Conservation (phyloP, 1,140 invertebrate species). For the Pinna nobilis region DNA sequence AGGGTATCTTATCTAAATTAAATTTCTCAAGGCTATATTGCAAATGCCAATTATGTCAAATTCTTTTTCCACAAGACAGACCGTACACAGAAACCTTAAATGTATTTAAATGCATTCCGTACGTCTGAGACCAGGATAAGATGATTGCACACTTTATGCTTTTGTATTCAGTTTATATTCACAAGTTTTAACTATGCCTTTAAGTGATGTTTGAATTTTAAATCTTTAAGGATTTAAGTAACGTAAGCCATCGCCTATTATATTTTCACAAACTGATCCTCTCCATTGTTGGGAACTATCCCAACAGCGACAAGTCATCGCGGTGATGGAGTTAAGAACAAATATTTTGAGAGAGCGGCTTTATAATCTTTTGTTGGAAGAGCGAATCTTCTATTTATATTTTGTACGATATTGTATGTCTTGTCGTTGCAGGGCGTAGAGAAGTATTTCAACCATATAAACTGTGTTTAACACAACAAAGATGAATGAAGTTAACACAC, state of each 20-base stretch:
- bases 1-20: too few relatives aligned
- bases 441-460: conserved; percentile 33
- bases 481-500: too few relatives aligned
- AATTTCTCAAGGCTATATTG: too few relatives aligned
- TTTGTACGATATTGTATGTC: conserved; percentile 13
- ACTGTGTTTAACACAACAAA: conserved; percentile 41
- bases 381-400: conserved; percentile 30
- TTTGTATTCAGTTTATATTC: neutral
- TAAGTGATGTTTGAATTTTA: neutral
- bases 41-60: too few relatives aligned
- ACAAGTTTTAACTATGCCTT: neutral
- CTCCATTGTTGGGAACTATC: neutral
- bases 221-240: neutral
- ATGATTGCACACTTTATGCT: too few relatives aligned
- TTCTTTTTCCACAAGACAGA: too few relatives aligned
- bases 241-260: neutral
- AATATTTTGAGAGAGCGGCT: conserved; percentile 33
- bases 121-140: too few relatives aligned
- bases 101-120: too few relatives aligned
- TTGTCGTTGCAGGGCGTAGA: conserved; percentile 25
- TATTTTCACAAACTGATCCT: neutral
- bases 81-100: too few relatives aligned
- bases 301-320: neutral
- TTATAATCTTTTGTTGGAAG: conserved; percentile 39
- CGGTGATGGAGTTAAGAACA: neutral